These are phyloP conservation scores for Zapornia atra DNA, from an alignment of 2,113 vertebrate genomes.

Conservation along the genomic window DNA sequence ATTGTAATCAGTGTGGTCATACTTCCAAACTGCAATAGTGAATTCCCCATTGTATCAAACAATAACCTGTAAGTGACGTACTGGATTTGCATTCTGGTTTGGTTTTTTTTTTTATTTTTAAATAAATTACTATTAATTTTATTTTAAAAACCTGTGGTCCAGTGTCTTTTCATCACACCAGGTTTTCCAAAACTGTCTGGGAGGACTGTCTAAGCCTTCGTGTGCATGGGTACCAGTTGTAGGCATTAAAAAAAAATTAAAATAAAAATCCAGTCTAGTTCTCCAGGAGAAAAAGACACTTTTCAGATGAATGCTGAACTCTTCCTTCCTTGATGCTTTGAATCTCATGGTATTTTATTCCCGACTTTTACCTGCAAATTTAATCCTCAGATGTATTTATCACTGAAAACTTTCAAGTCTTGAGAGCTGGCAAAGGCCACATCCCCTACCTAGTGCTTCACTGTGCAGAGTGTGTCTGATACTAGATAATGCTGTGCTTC, in stretches of 20 bases:
- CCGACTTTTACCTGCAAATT: background rate
- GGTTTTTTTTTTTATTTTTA: too few relatives aligned
- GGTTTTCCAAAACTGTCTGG: background rate
- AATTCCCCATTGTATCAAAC: too few relatives aligned
- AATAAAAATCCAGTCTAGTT: background rate
- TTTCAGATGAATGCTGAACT: background rate
- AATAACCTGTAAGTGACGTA: too few relatives aligned
- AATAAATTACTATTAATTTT: too few relatives aligned
- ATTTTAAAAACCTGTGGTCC: too few relatives aligned
- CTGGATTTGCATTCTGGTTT: too few relatives aligned
- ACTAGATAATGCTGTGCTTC: background rate
- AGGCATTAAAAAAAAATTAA: background rate
- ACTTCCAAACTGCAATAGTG: too few relatives aligned
- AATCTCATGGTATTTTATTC: background rate
- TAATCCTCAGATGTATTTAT: background rate
- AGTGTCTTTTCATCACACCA: too few relatives aligned
- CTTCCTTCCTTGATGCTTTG: background rate
- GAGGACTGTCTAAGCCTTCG: background rate
- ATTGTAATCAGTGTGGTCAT: too few relatives aligned
- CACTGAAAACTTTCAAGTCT: background rate
- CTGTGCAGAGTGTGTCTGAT: background rate
- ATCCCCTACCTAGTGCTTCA: background rate
- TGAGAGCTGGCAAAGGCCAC: background rate
- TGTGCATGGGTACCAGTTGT: background rate
- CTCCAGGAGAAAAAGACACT: background rate